Percentiles rank a stretch among this genome's conserved stretches.
Evolutionary conservation across 35 echinoderm and acorn worm species (phyloP).

Genomic region (Ptychodera flava): DNA sequence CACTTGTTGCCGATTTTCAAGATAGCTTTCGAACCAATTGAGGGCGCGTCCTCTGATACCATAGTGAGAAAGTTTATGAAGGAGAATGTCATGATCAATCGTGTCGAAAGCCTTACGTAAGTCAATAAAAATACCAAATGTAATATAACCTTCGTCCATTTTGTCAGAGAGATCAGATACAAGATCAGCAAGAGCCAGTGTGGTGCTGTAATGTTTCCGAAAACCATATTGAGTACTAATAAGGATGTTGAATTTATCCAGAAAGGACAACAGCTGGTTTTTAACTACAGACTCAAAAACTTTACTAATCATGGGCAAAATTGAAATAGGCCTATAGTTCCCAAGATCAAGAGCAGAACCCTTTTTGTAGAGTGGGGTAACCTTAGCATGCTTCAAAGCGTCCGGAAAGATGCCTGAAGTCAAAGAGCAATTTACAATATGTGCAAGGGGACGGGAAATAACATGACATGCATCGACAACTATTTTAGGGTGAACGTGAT

Average conservation of each 20-base stretch:
- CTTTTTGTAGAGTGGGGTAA: slow-evolving; percentile 38
- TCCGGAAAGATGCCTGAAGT: slow-evolving; percentile 17
- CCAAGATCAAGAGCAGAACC: background rate
- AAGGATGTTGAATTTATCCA: slow-evolving; percentile 26
- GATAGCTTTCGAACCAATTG: slow-evolving; percentile 55
- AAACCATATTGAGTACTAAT: slow-evolving; percentile 29
- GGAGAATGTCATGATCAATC: slow-evolving; percentile 53
- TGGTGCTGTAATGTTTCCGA: slow-evolving; percentile 9
- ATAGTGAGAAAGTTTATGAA: slow-evolving; percentile 42
- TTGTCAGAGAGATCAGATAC: slow-evolving; percentile 12
- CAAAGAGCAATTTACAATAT: slow-evolving; percentile 51
- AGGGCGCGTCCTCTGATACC: slow-evolving; percentile 55
- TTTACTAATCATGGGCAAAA: slow-evolving; percentile 45
- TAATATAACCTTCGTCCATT: slow-evolving; percentile 5
- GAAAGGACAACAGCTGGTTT: slow-evolving; percentile 6
- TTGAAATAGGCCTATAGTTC: slow-evolving; percentile 48
- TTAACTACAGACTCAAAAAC: slow-evolving; percentile 24
- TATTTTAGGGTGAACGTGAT: slow-evolving; percentile 10
- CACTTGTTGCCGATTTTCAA: slow-evolving; percentile 24
- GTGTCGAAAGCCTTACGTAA: slow-evolving; percentile 58
- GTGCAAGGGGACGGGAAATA: slow-evolving; percentile 23
- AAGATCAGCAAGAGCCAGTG: slow-evolving; percentile 22
- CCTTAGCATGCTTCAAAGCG: slow-evolving; percentile 19
- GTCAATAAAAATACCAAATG: slow-evolving; percentile 42
- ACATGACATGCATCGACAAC: slow-evolving; percentile 28